Evolutionary conservation across 2,113 vertebrate species (phyloP).

Genomic region (Lampris incognitus): DNA sequence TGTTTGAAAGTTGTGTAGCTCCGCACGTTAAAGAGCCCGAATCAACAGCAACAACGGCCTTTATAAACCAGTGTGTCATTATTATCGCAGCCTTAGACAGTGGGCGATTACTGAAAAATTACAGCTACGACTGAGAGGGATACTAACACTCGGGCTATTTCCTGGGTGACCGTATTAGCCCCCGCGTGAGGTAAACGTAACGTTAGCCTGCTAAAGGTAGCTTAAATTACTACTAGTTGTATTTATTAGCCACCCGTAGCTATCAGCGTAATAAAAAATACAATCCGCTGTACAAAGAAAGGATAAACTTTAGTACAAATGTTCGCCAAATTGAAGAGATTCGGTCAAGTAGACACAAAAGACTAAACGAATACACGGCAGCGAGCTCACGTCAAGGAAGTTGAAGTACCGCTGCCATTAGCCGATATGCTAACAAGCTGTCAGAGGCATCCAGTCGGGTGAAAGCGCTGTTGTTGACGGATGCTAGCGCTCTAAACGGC

Average conservation of each 20-base stretch:
- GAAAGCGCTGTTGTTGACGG: conserved; percentile 31
- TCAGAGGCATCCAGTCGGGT: not conserved
- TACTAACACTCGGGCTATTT: not conserved
- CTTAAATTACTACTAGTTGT: not conserved
- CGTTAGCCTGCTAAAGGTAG: not conserved
- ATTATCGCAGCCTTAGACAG: too few relatives aligned
- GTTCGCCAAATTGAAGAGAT: rapidly evolving
- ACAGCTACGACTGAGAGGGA: not conserved
- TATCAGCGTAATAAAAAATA: not conserved
- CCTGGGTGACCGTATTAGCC: not conserved
- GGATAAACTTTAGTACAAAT: too few relatives aligned
- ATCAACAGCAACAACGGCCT: too few relatives aligned
- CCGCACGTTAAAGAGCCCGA: too few relatives aligned
- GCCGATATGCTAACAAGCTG: conserved; percentile 18
- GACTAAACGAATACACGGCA: not conserved
- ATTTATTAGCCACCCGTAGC: not conserved
- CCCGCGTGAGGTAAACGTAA: conserved; percentile 40
- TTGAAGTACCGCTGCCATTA: conserved; percentile 20
- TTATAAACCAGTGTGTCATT: too few relatives aligned
- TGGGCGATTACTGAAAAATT: not conserved
- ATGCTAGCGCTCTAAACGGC: conserved; percentile 45
- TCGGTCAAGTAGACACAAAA: not conserved
- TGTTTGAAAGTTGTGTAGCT: too few relatives aligned
- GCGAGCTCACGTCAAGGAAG: conserved; percentile 34
- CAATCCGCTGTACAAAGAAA: not conserved